Base-by-base conservation (phyloP, 2,888 invertebrate genomes). In the Aphodius sticticus region DNA sequence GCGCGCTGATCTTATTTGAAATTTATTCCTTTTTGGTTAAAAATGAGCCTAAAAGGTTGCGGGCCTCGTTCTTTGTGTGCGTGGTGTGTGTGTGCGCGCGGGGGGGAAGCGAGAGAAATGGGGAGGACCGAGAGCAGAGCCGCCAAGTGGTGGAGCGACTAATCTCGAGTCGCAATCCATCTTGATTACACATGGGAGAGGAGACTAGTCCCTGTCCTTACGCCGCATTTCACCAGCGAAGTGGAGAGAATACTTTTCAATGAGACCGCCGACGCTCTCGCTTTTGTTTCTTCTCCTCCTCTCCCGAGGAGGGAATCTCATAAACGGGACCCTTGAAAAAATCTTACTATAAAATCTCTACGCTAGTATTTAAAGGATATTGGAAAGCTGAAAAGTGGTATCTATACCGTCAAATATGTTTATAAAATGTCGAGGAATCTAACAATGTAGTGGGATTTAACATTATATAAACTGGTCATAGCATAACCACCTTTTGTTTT, bases 141-240 rank as follows among this genome's bases (percentile, higher is more conserved):
- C 37, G 35, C 36, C 74, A 74, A 74, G 74, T 74, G 74, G 74
- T 35, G 74, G 85, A 86, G 84, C 85, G 86, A 86, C 87, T 87
- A 87, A 87, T 87, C 87, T 87, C 85, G 85, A 86, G 85, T 85
- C 85, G 86, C 87, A 87, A 88, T 88, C 87, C 87, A 87, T 88
- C 87, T 87, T 87, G 88, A 88, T 88, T 87, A 87, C 87, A 88
- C 87, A 86, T 86, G 87, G 86, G 86, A 87, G 86, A 85, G 85
- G 53, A 53, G 53, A 84, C 84, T 84, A 84, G 84, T 82, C 81
- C 77, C 69, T 84, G 83, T 85, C 85, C 85, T 86, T 84, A 85
- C 86, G 85, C 84, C 85, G 85, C 86, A 86, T 86, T 86, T 86
- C 85, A 85, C 85, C 85, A 86, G 85, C 85, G 74, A 79, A 79